Percentiles rank a stretch among this genome's conserved stretches.
These are phyloP conservation scores for Vicugna pacos DNA, from an alignment of 2,113 vertebrate species.

Conservation along the genomic window DNA sequence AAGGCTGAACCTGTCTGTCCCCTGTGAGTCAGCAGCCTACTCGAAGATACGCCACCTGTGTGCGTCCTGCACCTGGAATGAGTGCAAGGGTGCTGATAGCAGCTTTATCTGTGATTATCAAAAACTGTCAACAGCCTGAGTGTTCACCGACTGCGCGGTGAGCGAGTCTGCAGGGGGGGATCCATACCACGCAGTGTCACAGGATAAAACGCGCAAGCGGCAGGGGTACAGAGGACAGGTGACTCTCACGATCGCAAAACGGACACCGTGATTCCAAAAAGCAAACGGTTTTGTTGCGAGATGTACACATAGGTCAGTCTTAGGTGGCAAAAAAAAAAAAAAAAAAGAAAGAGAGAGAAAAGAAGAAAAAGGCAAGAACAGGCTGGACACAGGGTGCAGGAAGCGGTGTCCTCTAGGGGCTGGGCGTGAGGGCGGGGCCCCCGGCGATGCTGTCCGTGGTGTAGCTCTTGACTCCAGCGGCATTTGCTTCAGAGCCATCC, in stretches of 20 bases:
- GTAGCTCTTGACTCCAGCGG: not conserved
- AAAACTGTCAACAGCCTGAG: not conserved
- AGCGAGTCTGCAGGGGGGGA: not conserved
- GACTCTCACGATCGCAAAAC: not conserved
- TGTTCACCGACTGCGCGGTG: accelerated
- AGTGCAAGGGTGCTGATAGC: accelerated
- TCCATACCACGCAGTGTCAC: accelerated
- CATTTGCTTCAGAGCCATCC: not conserved
- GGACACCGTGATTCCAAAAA: accelerated
- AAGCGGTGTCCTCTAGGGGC: not conserved
- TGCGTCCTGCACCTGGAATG: accelerated
- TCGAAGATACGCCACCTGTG: not conserved
- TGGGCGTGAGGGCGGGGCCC: accelerated
- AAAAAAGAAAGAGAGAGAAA: not conserved
- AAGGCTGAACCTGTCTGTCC: not conserved
- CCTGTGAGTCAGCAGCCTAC: not conserved
- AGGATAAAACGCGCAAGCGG: accelerated
- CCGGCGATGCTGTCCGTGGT: accelerated
- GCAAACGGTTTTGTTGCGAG: not conserved
- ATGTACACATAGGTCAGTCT: not conserved
- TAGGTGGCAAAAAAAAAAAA: not conserved
- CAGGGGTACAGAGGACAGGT: not conserved
- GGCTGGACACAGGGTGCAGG: not conserved
- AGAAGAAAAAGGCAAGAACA: not conserved
- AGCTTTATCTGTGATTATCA: not conserved